Conservation (phyloP, 2,797 vertebrate genomes). For the Gobio occitaniae region DNA sequence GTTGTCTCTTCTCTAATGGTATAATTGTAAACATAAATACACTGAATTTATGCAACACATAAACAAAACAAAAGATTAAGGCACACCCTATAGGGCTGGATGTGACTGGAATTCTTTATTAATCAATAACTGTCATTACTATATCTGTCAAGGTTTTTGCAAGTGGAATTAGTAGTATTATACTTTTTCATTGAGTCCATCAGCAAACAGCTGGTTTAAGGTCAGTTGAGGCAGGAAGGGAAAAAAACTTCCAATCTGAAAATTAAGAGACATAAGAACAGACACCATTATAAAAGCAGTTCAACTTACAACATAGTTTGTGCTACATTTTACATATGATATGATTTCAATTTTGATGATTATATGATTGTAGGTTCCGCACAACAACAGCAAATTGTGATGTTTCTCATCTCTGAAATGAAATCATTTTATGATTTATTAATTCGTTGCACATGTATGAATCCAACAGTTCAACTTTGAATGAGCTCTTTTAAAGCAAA, state of each 20-base stretch:
- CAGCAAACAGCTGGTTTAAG: not conserved
- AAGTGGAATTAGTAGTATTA: not conserved
- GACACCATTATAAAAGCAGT: not conserved
- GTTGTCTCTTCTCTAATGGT: not conserved
- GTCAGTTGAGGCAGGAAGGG: not conserved
- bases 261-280: not conserved
- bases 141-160: not conserved
- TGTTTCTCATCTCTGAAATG: too few relatives aligned
- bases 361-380: not conserved
- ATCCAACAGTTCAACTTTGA: not conserved
- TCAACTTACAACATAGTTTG: not conserved
- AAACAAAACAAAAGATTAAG: conserved; percentile 31
- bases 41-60: not conserved
- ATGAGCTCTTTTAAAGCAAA: not conserved
- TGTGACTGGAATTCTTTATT: not conserved
- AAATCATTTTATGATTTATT: not conserved
- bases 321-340: not conserved
- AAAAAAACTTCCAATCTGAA: not conserved
- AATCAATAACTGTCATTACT: not conserved
- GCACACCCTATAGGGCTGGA: not conserved
- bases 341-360: not conserved
- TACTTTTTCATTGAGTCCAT: not conserved
- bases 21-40: not conserved
- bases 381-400: not conserved
- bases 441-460: not conserved